phyloP scores from a whole-genome alignment of 2,888 invertebrate genomes.

The Prosopocoilus inquinatus region DNA sequence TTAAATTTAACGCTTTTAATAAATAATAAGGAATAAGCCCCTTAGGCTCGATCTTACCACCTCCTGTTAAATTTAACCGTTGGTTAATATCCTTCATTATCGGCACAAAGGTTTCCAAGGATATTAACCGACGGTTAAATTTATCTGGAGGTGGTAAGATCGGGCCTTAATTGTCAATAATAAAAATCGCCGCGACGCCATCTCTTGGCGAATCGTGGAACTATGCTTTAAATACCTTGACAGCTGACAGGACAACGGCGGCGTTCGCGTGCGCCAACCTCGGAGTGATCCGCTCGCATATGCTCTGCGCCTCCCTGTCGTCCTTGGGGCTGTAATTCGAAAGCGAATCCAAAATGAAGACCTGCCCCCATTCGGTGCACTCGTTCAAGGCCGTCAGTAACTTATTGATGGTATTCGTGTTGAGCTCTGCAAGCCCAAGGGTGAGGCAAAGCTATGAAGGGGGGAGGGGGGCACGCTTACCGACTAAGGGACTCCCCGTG shows the following conservation, averaged over 20 bases:
- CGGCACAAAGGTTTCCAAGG: too few relatives aligned
- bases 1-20: too few relatives aligned
- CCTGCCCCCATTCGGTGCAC: conserved; percentile 99
- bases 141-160: too few relatives aligned
- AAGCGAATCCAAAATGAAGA: conserved; percentile 95
- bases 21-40: background rate
- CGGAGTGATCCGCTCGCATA: conserved; percentile 96
- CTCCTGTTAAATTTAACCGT: too few relatives aligned
- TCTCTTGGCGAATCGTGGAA: background rate
- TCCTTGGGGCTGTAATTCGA: conserved; percentile 97
- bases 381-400: conserved; percentile 96
- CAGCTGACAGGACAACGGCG: conserved; percentile 96
- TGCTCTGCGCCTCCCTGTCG: conserved; percentile 96
- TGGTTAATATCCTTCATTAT: too few relatives aligned
- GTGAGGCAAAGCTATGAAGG: background rate
- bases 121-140: too few relatives aligned
- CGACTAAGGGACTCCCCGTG: conserved; percentile 89
- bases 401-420: conserved; percentile 97
- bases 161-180: too few relatives aligned
- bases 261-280: conserved; percentile 98
- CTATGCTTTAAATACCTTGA: conserved; percentile 66
- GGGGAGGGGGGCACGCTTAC: conserved; percentile 44
- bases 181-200: background rate
- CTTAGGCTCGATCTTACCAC: too few relatives aligned
- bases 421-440: conserved; percentile 69